Conservation (phyloP, 2,888 invertebrate species). For the Lordiphosa andalusiaca region DNA sequence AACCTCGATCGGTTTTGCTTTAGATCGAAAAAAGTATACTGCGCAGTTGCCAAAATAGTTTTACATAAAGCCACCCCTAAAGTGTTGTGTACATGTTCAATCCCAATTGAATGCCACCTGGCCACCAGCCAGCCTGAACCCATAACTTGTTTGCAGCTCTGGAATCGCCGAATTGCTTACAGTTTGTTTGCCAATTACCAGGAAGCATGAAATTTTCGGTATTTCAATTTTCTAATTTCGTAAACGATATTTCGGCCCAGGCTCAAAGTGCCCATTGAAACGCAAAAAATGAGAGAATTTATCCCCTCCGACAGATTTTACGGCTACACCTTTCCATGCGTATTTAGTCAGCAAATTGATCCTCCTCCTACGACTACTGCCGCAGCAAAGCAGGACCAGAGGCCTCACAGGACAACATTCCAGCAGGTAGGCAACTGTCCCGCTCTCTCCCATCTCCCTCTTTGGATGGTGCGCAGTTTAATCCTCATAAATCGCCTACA, state of each 20-base stretch:
- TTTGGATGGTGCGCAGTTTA: conserved; percentile 60
- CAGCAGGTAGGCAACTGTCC: conserved; percentile 59
- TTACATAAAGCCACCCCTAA: conserved; percentile 1
- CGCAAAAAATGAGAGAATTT: conserved; percentile 67
- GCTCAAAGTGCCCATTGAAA: conserved; percentile 68
- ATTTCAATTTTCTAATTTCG: conserved; percentile 67
- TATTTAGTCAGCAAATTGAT: conserved; percentile 74
- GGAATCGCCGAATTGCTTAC: conserved; percentile 42
- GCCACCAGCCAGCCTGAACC: conserved; percentile 20
- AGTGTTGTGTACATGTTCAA: too few relatives aligned
- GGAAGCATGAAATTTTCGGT: conserved; percentile 64
- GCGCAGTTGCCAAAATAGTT: conserved; percentile 47
- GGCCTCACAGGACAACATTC: conserved; percentile 10
- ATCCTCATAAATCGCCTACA: conserved; percentile 75
- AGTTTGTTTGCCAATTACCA: conserved; percentile 66
- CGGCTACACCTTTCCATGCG: conserved; percentile 66
- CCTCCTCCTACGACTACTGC: conserved; percentile 54
- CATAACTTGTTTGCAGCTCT: conserved; percentile 46
- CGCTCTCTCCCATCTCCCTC: conserved; percentile 6
- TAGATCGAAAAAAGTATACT: conserved; percentile 26
- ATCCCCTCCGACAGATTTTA: conserved; percentile 56
- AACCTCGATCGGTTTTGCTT: conserved; percentile 30
- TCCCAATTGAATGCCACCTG: conserved; percentile 45
- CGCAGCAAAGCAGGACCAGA: conserved; percentile 1
- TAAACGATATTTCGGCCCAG: conserved; percentile 39